phyloP scores from a whole-genome alignment of 2,113 vertebrate species.

The Pseudorectes ferrugineus region DNA sequence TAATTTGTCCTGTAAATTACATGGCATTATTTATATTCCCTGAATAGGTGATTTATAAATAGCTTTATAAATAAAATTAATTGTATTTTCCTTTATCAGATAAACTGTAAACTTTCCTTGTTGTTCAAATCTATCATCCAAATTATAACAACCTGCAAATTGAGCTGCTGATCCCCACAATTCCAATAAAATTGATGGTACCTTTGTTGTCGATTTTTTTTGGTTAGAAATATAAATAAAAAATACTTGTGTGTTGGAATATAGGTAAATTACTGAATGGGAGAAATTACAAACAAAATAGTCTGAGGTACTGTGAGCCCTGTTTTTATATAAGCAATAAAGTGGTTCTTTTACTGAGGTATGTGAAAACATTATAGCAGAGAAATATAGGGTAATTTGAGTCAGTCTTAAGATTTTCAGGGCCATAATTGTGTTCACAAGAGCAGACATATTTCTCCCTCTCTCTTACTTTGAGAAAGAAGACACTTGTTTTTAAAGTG shows the following conservation, averaged over 20 bases:
- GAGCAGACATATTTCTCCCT: not conserved
- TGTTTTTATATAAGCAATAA: not conserved
- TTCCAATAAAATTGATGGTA: not conserved
- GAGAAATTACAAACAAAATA: not conserved
- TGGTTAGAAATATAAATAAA: not conserved
- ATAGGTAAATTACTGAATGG: not conserved
- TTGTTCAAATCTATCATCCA: not conserved
- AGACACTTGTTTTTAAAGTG: not conserved
- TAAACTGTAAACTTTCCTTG: not conserved
- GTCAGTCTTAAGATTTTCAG: not conserved
- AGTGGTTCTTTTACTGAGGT: not conserved
- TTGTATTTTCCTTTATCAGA: not conserved
- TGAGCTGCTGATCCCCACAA: not conserved
- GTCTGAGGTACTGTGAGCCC: not conserved
- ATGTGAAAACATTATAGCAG: not conserved
- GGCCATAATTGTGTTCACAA: not conserved
- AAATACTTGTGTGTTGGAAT: not conserved
- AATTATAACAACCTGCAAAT: not conserved
- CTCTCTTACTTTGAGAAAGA: not conserved
- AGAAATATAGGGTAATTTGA: not conserved
- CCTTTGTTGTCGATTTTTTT: not conserved
- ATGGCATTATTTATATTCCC: not conserved
- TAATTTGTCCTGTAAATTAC: constrained; percentile 12
- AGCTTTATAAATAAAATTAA: not conserved
- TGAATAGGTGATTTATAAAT: not conserved